Base-by-base conservation (phyloP, 2,113 vertebrate species). In the Pituophis catenifer region DNA sequence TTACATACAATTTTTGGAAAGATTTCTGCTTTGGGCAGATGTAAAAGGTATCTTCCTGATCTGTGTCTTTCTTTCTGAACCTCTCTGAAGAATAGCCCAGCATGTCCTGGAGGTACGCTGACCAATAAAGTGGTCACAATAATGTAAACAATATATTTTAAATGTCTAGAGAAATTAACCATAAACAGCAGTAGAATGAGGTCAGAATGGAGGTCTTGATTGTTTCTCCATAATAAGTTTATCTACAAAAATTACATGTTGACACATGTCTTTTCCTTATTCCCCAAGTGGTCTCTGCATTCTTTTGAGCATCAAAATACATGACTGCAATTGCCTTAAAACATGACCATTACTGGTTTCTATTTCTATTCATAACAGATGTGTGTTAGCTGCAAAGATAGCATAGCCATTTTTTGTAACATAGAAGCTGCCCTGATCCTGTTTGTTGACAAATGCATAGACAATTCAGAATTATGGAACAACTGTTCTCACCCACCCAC, bases 361-460 rank as follows among this genome's bases (percentile, higher is more conserved):
- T 97, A 97, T 81, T 81, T 81, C 17, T 81, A 97, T 97, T 95
- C 93, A 94, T 97, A 97, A 97, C 96, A 97, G 97, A 97, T 97
- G 94, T 96, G 96, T 89, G 96, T 95, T 97, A 98, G 97, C 97
- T 96, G 97, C 97, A 96, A 97, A 96, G 96, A 97, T 96, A 97
- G 97, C 97, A 29, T 97, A 97, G 96, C 97, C 96, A 96, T 96
- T 96, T 96, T 62, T 97, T 97, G 96, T 97, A 96, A 95, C 97
- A 97, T 93, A 96, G 97, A 98, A 98, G 97, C 97, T 97, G 97
- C 96, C 97, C 96, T 96, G 96, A 96, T 98, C 97, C 96, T 96
- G 94, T 55, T 96, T 95, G 95, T 97, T 97, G 97, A 98, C 96
- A 97, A 90, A 98, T 99, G 98, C 99, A 98, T 98, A 99, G 98